A percentile compares a stretch with the other conserved stretches of the same genome.
These are phyloP conservation scores for Loriculus beryllinus DNA, from an alignment of 2,797 vertebrate genomes.

Conservation along the genomic window DNA sequence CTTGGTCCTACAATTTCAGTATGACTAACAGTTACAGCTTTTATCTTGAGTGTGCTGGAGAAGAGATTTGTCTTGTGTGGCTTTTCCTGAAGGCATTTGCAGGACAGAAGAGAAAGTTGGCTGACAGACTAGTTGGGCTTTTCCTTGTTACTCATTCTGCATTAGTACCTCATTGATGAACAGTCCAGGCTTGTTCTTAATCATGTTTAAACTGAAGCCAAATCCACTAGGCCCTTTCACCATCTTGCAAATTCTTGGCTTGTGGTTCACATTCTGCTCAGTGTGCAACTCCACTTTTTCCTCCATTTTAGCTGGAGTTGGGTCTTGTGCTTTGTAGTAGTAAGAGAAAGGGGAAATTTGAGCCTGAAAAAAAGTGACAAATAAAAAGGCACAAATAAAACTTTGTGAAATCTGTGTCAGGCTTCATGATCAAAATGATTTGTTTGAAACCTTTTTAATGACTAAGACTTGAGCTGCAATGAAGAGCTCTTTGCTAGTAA, in stretches of 20 bases:
- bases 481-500: not conserved
- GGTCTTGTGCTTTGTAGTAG: slow-evolving; percentile 74
- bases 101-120: not conserved
- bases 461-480: not conserved
- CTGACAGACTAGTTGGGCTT: not conserved
- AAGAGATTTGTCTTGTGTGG: not conserved
- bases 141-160: not conserved
- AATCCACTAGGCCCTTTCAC: slow-evolving; percentile 80
- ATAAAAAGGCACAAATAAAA: not conserved
- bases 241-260: slow-evolving; percentile 87
- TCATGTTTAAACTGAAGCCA: slow-evolving; percentile 89
- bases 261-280: slow-evolving; percentile 61
- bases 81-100: not conserved
- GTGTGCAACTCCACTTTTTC: slow-evolving; percentile 30
- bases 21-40: not conserved
- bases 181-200: slow-evolving; percentile 80
- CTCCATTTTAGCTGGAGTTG: slow-evolving; percentile 1
- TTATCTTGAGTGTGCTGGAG: not conserved
- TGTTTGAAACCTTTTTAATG: not conserved
- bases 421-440: not conserved
- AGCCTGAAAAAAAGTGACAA: slow-evolving; percentile 74
- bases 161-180: slow-evolving; percentile 84
- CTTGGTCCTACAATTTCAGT: not conserved
- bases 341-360: slow-evolving; percentile 84
- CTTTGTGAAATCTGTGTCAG: not conserved